Base-by-base conservation (phyloP, 2,888 invertebrate genomes). In the Deroplatys truncata region DNA sequence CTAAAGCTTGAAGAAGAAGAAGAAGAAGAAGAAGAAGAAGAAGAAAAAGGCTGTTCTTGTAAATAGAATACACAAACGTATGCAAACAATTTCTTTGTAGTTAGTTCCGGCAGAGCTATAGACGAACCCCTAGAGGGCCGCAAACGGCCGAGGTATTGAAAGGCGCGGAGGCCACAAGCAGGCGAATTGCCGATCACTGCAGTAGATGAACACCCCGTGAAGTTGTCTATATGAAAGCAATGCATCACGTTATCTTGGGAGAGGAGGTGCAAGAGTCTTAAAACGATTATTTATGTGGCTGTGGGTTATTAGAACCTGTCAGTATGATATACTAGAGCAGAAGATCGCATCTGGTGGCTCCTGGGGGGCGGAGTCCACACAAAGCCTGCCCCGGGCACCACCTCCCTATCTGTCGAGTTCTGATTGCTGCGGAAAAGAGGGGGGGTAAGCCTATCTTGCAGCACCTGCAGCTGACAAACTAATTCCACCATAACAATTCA, bases 401-500 rank as follows among this genome's bases (percentile, higher is more conserved):
- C 25, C 5, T 2, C 85, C 85, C 49, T 56, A 56, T 85, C 85
- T 85, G 49, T n/a, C 9, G 35, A 31, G n/a, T 16, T 85, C 49
- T 49, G 85, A 85, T 49, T 49, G 56, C 85, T 56, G 15, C n/a
- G 43, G 35, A 83, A 82, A 43, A 35, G 85, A 13, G 49, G 31
- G 10, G 35, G 82, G 15, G 87, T 35, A 82, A 87, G 43, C 56
- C 56, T 56, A 56, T 56, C 56, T 20, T 56, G 56, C 89, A 43
- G 83, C 89, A 87, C 89, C 84, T 89, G 89, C 89, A 89, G 86
- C 86, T 89, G 89, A 89, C 89, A 89, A 89, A 87, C 89, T 89
- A 88, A 89, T 89, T 89, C 89, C 89, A 85, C 72, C 89, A 87
- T 87, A 87, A 87, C 87, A 87, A 87, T 87, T 87, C 87, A 87